Conservation (phyloP, 2,113 vertebrate genomes). For the Oryzias woworae region DNA sequence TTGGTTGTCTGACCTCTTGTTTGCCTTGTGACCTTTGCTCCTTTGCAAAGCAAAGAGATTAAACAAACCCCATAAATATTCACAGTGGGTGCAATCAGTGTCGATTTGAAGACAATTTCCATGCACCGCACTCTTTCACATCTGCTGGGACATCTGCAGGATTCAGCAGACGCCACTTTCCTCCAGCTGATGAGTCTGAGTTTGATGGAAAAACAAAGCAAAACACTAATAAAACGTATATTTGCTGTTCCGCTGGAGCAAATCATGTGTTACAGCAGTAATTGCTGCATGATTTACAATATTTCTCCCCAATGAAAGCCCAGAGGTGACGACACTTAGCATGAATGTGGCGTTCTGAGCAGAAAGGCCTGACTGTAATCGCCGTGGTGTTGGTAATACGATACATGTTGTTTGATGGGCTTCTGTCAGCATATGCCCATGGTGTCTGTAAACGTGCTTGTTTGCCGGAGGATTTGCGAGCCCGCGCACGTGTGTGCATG, state of each 20-base stretch:
- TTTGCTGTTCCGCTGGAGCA: too few relatives aligned
- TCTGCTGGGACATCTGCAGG: background rate
- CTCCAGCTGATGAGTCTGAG: background rate
- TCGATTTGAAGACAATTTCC: background rate
- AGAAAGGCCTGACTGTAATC: background rate
- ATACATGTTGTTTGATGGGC: slow-evolving; percentile 8
- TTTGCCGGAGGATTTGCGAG: background rate
- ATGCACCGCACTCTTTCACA: background rate
- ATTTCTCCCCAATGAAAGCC: background rate
- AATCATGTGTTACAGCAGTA: background rate
- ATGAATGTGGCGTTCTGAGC: background rate
- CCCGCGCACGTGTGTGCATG: slow-evolving; percentile 4
- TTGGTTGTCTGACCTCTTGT: slow-evolving; percentile 42
- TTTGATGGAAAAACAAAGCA: too few relatives aligned
- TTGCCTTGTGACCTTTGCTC: slow-evolving; percentile 41
- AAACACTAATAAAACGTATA: too few relatives aligned
- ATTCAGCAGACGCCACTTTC: background rate
- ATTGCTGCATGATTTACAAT: background rate
- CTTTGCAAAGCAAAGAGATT: slow-evolving; percentile 5
- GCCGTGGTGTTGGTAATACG: slow-evolving; percentile 16
- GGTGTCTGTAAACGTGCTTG: background rate
- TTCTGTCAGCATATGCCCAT: background rate
- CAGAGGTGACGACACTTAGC: background rate
- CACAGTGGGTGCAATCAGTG: background rate
- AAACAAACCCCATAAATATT: slow-evolving; percentile 21